phyloP scores from a whole-genome alignment of 2,797 vertebrate genomes.

The Hapalemur alaotrensis region DNA sequence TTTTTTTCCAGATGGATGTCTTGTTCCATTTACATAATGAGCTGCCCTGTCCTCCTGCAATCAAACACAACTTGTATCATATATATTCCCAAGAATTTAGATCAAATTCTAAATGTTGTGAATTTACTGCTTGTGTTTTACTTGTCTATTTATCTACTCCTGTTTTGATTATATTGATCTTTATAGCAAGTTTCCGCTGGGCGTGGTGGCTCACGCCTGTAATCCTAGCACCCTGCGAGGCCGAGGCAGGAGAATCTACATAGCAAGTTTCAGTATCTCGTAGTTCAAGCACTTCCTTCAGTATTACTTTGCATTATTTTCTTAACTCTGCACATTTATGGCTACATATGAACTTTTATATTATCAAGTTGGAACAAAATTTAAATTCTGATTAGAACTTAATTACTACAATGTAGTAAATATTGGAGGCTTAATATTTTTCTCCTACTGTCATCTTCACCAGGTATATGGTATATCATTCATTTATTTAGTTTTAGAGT shows the following conservation, averaged over 20 bases:
- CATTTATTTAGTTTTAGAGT: not conserved
- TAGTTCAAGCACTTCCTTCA: not conserved
- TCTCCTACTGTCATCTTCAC: not conserved
- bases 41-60: not conserved
- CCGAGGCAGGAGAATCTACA: not conserved
- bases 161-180: not conserved
- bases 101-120: not conserved
- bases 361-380: not conserved
- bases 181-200: not conserved
- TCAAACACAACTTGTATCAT: not conserved
- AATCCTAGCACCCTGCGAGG: no score
- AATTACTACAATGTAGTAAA: not conserved
- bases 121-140: not conserved
- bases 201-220: no score
- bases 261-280: not conserved
- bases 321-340: not conserved
- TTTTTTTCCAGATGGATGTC: not conserved
- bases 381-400: not conserved
- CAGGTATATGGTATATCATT: not conserved
- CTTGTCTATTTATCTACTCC: not conserved
- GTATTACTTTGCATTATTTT: not conserved
- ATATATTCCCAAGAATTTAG: not conserved
- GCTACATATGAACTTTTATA: not conserved
- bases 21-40: not conserved
- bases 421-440: not conserved